Evolutionary conservation across 2,888 invertebrate species (phyloP).

Genomic region (Endotricha flammealis): DNA sequence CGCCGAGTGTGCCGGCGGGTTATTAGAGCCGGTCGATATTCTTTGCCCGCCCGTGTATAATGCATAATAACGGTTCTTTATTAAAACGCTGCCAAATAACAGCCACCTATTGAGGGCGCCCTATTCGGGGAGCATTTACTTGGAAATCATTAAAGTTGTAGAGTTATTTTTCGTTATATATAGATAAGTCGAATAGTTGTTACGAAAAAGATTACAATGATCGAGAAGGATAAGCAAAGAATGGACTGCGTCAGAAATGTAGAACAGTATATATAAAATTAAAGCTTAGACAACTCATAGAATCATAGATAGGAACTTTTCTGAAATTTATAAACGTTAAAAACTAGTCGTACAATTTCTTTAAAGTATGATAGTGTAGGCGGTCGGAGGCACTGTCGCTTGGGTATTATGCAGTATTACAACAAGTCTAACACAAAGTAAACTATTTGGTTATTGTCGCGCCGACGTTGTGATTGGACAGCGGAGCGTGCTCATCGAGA

Average conservation of each 20-base stretch:
- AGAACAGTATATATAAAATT: slow-evolving; percentile 33
- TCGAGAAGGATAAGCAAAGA: slow-evolving; percentile 1
- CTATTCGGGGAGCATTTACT: not conserved
- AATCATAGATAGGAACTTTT: slow-evolving; percentile 69
- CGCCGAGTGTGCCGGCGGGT: slow-evolving; percentile 13
- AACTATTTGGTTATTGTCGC: slow-evolving; percentile 15
- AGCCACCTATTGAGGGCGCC: slow-evolving; percentile 10
- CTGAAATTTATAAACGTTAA: slow-evolving; percentile 76
- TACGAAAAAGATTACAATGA: slow-evolving; percentile 3
- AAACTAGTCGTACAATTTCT: slow-evolving; percentile 56
- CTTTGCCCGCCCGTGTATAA: slow-evolving; percentile 31
- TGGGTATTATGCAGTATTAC: slow-evolving; percentile 57
- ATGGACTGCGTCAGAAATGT: slow-evolving; percentile 40
- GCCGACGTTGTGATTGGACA: slow-evolving; percentile 12
- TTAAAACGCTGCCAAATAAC: slow-evolving; percentile 30
- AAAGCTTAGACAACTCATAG: slow-evolving; percentile 49
- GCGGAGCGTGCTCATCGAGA: slow-evolving; percentile 9
- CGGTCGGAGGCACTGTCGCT: slow-evolving; percentile 24
- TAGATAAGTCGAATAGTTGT: slow-evolving; percentile 13
- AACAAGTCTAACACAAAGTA: slow-evolving; percentile 20
- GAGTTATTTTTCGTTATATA: slow-evolving; percentile 26
- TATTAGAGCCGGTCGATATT: slow-evolving; percentile 27
- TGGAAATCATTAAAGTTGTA: slow-evolving; percentile 8
- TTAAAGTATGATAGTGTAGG: slow-evolving; percentile 31
- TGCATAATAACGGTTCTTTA: slow-evolving; percentile 36